A percentile compares a stretch with the other conserved stretches of the same genome.
phyloP scores from a whole-genome alignment of 1,140 invertebrate species.

The Spodoptera litura region DNA sequence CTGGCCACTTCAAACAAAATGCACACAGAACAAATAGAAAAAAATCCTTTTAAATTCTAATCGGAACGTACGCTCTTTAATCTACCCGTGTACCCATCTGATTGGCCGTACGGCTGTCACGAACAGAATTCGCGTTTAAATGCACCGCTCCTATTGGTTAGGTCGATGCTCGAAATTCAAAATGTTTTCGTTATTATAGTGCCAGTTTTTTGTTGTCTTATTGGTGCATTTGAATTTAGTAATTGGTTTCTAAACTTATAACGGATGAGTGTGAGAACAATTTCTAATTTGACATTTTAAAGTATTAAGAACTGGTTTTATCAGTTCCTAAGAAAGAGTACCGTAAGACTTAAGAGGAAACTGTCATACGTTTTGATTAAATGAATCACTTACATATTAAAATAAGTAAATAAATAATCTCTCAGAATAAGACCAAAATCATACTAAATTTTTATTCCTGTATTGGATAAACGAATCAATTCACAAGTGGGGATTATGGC shows the following conservation, averaged over 20 bases:
- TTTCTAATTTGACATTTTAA: conserved; percentile 51
- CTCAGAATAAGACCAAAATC: no score
- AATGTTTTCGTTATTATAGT: conserved; percentile 63
- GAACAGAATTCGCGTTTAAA: conserved; percentile 74
- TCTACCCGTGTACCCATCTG: conserved; percentile 69
- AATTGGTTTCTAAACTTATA: conserved; percentile 59
- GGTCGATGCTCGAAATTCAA: conserved; percentile 65
- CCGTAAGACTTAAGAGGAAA: background rate
- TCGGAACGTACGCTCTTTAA: conserved; percentile 70
- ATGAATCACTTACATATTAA: no score
- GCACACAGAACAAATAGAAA: conserved; percentile 51
- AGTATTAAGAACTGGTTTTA: conserved; percentile 24
- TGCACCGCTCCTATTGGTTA: conserved; percentile 72
- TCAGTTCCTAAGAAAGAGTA: background rate
- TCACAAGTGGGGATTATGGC: no score
- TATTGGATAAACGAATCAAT: no score
- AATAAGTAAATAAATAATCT: no score
- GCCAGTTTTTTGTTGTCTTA: conserved; percentile 58
- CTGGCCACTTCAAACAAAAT: conserved; percentile 33
- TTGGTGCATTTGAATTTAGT: conserved; percentile 62
- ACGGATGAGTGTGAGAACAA: conserved; percentile 31
- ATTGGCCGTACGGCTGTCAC: conserved; percentile 77
- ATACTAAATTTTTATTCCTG: no score
- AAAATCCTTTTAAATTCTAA: conserved; percentile 76
- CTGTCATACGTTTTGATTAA: background rate